Evolutionary conservation across 1,140 invertebrate species (phyloP).

Genomic region (Drosophila tsacasi): DNA sequence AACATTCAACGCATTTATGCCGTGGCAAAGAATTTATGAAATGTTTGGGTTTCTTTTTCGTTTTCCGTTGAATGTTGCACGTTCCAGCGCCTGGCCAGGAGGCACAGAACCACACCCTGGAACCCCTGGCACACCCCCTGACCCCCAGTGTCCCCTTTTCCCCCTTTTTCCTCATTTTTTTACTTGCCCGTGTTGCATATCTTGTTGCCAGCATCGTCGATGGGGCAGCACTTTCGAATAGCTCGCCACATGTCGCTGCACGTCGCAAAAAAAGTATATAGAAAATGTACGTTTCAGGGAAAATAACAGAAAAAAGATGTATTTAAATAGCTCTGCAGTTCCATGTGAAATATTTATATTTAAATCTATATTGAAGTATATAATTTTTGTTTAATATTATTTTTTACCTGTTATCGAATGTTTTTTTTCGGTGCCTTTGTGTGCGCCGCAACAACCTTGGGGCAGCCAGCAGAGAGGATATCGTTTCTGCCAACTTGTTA

Average conservation of each 20-base stretch:
- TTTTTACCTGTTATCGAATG: no score
- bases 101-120: constrained; percentile 40
- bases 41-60: constrained; percentile 62
- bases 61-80: constrained; percentile 49
- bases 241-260: constrained; percentile 40
- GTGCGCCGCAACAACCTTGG: constrained; percentile 60
- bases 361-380: background rate
- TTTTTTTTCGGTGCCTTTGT: constrained; percentile 9
- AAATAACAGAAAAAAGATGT: background rate
- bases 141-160: background rate
- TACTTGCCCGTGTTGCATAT: constrained; percentile 34
- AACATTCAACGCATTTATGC: constrained; percentile 49
- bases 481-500: constrained; percentile 75
- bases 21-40: constrained; percentile 70
- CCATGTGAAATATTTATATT: background rate
- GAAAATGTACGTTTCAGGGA: background rate
- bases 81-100: constrained; percentile 42
- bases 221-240: constrained; percentile 57
- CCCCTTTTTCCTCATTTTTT: background rate
- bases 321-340: background rate
- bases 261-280: background rate
- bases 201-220: constrained; percentile 53
- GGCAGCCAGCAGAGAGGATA: constrained; percentile 55
- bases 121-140: constrained; percentile 9
- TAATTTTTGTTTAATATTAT: background rate